Base-by-base conservation (phyloP, 2,797 vertebrate species). In the Poeciliopsis paucimaculata region DNA sequence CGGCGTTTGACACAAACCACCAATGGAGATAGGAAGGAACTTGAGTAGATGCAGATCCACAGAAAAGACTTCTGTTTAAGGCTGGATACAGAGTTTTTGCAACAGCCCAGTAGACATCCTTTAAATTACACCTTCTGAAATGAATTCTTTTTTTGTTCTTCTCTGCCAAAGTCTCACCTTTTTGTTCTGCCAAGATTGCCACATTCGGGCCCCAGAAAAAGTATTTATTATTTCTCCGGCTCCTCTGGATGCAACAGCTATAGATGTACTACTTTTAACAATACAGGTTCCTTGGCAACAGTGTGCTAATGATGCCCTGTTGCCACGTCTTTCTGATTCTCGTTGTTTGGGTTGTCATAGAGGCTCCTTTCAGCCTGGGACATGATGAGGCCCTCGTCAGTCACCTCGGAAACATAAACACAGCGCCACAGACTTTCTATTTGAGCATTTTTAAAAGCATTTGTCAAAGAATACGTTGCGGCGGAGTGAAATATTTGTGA, bases 251-350 rank as follows among this genome's bases (percentile, higher is more conserved):
- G 66, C 74, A 81, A 76, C 84, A 77, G 51, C 60, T 18, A 79
- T 34, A 70, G 74, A 70, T 82, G 64, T 60, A 82, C 64, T 84
- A 60, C 83, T 88, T 91, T 87, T 80, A 88, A 84, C 79, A 79
- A 80, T 68, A 73, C 5, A 0, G 72, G 79, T 84, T 77, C 89
- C 90, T 89, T 90, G 91, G 89, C 84, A 92, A 90, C 91, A 60
- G 80, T 16, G 76, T 70, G 20, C 84, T 91, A 90, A 91, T 92
- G 87, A 90, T 85, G 85, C 76, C 60, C 55, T 60, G 79, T 88
- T 85, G 77, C 82, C 81, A 73, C 39, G 66, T 66, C 62, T 45
- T 72, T 82, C 81, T 75, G 77, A 88, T 89, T 85, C 85, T 78
- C 76, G 80, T 77, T 76, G 82, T 90, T 87, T 86, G 76, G 79